Evolutionary conservation across 1,140 invertebrate genomes (phyloP), one percentile per base, ranked within the genome.

Genomic region (Apis cerana): DNA sequence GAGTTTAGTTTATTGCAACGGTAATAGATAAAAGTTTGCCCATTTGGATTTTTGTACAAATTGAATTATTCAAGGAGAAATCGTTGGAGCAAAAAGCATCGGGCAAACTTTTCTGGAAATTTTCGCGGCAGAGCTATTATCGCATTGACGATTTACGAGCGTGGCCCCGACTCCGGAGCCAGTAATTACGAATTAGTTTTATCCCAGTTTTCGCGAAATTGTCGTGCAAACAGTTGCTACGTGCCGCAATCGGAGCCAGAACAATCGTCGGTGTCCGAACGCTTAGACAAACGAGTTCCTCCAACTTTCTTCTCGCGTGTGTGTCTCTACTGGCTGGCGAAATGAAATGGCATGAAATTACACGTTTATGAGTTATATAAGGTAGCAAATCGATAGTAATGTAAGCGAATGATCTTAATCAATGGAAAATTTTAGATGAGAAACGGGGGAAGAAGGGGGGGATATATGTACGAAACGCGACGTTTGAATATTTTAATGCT

Each of bases 141-240:
- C 33, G 71, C 9, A 21, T n/a, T 1, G 71, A 74, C 71, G 71
- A 74, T 74, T 74, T 74, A 74, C 71, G 71, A 23, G 19, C 56
- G 13, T 21, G 48, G 48, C 48, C 50, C 7, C n/a, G 27, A 48
- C 56, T 59, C 10, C 23, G 12, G 17, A 52, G 23, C 61, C 17
- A 50, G 56, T 48, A 50, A 61, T 70, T 69, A 78, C 76, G 52
- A 62, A 71, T 80, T 71, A 80, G 77, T 80, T 80, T 80, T 62
- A 80, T 27, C 58, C 68, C 4, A 80, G 77, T 71, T 80, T 62
- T 71, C 68, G 58, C 48, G 77, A 54, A 50, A 62, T 52, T 52
- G 68, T 52, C 17, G 50, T 9, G 33, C 17, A 23, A 68, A 68
- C n/a, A 78, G 54, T 27, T 1, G n/a, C n/a, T 71, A 59, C 54